Conservation (phyloP, 2,797 vertebrate genomes). For the Sebastes itinus region DNA sequence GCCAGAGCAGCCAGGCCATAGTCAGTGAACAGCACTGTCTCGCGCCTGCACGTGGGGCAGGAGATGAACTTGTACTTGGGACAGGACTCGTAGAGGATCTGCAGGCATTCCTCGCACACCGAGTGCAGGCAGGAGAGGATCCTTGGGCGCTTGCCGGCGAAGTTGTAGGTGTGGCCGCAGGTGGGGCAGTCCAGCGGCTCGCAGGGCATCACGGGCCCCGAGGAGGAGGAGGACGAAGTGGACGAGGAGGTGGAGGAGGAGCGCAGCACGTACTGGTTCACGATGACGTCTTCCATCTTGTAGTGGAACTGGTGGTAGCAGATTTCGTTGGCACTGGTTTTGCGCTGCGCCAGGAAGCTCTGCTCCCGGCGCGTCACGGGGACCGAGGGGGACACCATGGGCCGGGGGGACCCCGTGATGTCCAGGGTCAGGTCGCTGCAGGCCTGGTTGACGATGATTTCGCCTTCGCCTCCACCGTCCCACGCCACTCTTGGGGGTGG, state of each 20-base stretch:
- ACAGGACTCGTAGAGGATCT: slow-evolving; percentile 99
- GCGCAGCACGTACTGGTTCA: slow-evolving; percentile 96
- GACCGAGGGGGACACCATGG: slow-evolving; percentile 78
- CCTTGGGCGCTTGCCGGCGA: slow-evolving; percentile 93
- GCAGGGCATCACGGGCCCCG: slow-evolving; percentile 84
- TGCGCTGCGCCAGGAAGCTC: slow-evolving; percentile 87
- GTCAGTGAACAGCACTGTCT: slow-evolving; percentile 99
- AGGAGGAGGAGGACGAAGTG: slow-evolving; percentile 75
- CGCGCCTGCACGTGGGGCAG: slow-evolving; percentile 95
- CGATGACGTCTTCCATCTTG: slow-evolving; percentile 96
- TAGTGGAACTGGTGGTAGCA: slow-evolving; percentile 97
- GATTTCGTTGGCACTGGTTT: slow-evolving; percentile 88
- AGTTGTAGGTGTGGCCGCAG: slow-evolving; percentile 97
- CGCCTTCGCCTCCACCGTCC: slow-evolving; percentile 93
- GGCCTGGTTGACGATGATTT: slow-evolving; percentile 98
- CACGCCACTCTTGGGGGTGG: slow-evolving; percentile 92
- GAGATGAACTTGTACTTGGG: slow-evolving; percentile 99
- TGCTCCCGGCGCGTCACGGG: slow-evolving; percentile 84
- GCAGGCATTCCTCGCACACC: slow-evolving; percentile 98
- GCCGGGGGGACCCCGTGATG: slow-evolving; percentile 73
- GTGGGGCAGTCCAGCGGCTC: slow-evolving; percentile 99
- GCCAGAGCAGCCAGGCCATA: slow-evolving; percentile 97
- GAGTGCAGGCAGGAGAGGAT: slow-evolving; percentile 99
- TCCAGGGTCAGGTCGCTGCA: slow-evolving; percentile 93
- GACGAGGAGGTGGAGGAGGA: slow-evolving; percentile 84